Percentiles rank a stretch among this genome's conserved stretches.
These are phyloP conservation scores for Mus caroli DNA, from an alignment of 2,797 vertebrate species.

Conservation along the genomic window DNA sequence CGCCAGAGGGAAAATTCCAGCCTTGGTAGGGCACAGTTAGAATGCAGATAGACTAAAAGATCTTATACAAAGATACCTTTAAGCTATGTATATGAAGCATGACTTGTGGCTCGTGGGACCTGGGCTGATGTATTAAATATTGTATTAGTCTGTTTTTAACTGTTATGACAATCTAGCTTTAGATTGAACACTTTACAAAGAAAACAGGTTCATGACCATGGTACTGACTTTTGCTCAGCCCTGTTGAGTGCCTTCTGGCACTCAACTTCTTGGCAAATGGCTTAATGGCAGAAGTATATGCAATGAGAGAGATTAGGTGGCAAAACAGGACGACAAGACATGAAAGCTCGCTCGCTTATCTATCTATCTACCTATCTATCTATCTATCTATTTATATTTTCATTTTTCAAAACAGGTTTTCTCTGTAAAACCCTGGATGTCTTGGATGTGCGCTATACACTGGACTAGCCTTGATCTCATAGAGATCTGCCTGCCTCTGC, in stretches of 20 bases:
- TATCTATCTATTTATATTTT: background rate
- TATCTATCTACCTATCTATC: background rate
- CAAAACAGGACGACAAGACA: background rate
- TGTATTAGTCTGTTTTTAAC: background rate
- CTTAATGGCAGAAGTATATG: background rate
- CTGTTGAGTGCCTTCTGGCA: background rate
- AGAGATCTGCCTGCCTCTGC: background rate
- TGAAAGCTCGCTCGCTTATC: background rate
- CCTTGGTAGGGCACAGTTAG: background rate
- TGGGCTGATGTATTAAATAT: constrained; percentile 37
- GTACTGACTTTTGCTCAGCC: background rate
- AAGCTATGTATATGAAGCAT: background rate
- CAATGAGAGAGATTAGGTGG: background rate
- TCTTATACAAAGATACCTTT: background rate
- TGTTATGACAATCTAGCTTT: background rate
- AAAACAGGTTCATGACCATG: background rate
- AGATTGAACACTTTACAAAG: background rate
- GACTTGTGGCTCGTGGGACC: background rate
- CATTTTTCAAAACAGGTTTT: background rate
- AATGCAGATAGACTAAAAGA: background rate
- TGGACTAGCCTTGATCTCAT: background rate
- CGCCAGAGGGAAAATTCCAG: background rate
- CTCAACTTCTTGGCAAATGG: background rate
- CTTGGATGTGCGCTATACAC: background rate
- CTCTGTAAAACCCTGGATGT: background rate